A percentile compares a stretch with the other conserved stretches of the same genome.
Conservation (phyloP, 1,140 invertebrate genomes). For the Drosophila nigrodunni region DNA sequence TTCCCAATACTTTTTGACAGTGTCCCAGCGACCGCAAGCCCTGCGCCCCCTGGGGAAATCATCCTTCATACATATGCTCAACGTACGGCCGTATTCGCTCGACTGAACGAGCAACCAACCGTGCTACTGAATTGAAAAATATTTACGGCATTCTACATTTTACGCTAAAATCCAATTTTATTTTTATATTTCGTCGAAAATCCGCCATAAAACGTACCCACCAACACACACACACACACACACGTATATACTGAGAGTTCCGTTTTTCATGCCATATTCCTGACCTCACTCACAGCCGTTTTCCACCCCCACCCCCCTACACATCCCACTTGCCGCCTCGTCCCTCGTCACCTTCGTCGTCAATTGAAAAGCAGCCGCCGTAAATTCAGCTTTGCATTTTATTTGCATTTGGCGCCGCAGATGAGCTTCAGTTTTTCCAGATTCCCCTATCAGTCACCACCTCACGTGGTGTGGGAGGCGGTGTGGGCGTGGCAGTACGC, state of each 20-base stretch:
- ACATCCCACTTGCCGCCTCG: no score
- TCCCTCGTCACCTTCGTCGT: conserved; percentile 7
- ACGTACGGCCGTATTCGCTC: conserved; percentile 19
- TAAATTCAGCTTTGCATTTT: conserved; percentile 75
- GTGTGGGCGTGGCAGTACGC: background rate
- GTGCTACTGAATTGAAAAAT: conserved; percentile 76
- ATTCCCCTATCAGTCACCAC: conserved; percentile 1
- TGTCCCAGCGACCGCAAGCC: conserved; percentile 47
- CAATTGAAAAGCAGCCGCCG: conserved; percentile 67
- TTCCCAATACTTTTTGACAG: conserved; percentile 60
- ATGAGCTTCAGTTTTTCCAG: conserved; percentile 45
- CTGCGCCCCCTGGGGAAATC: conserved; percentile 64
- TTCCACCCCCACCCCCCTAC: no score
- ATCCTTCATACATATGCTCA: conserved; percentile 45
- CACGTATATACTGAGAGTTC: conserved; percentile 4
- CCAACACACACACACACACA: conserved; percentile 18
- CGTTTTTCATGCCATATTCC: background rate
- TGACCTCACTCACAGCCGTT: conserved; percentile 12
- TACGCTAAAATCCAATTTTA: conserved; percentile 81
- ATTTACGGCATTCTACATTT: conserved; percentile 79
- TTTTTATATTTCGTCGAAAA: conserved; percentile 76
- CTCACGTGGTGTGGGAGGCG: background rate
- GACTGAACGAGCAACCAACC: conserved; percentile 38
- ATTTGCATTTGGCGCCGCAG: conserved; percentile 56
- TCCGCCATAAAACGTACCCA: conserved; percentile 70